phyloP scores from a whole-genome alignment of 2,888 invertebrate species.

The Lacanobia oleracea region DNA sequence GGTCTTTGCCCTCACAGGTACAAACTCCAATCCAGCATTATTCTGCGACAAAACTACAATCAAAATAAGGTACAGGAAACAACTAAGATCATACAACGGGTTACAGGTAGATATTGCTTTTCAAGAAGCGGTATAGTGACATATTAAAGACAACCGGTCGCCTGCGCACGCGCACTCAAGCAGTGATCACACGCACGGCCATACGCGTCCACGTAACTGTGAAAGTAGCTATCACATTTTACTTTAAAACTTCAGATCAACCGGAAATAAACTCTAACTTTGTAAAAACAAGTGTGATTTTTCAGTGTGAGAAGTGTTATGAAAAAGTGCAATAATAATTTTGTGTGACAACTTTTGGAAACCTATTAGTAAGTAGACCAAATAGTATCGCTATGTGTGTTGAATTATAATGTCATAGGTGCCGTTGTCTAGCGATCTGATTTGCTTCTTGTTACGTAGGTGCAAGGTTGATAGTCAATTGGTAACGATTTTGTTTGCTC shows the following conservation, averaged over 20 bases:
- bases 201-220: constrained; percentile 45
- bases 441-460: constrained; percentile 21
- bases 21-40: neutral
- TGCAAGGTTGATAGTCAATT: constrained; percentile 44
- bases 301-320: constrained; percentile 7
- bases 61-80: neutral
- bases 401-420: constrained; percentile 54
- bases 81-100: neutral
- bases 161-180: constrained; percentile 53
- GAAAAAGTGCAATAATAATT: constrained; percentile 15
- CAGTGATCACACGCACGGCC: constrained; percentile 29
- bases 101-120: constrained; percentile 20
- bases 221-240: constrained; percentile 52
- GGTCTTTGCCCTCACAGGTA: neutral
- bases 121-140: constrained; percentile 33
- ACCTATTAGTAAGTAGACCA: constrained; percentile 56
- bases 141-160: constrained; percentile 48
- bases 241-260: constrained; percentile 11
- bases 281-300: constrained; percentile 19
- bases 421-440: constrained; percentile 1
- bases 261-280: constrained; percentile 5
- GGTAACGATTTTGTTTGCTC: constrained; percentile 5
- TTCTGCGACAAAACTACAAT: neutral
- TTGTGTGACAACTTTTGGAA: constrained; percentile 21
- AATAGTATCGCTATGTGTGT: constrained; percentile 40